Evolutionary conservation across 2,888 invertebrate species (phyloP).

Genomic region (Nephrotoma appendiculata): DNA sequence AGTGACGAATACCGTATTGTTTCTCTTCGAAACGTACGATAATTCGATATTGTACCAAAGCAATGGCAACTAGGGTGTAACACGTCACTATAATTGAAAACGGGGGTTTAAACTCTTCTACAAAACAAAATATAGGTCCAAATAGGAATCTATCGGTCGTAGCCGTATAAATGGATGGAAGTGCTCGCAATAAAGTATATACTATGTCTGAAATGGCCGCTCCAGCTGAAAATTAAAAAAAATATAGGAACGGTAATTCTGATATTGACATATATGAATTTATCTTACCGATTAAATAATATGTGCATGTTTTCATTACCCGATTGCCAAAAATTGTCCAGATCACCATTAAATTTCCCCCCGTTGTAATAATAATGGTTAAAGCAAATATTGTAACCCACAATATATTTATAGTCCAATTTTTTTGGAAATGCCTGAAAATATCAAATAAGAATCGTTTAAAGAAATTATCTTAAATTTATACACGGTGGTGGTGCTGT

Average conservation of each 20-base stretch:
- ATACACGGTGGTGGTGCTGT: no score
- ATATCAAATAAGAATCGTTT: no score
- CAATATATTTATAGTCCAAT: background rate
- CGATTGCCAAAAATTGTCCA: background rate
- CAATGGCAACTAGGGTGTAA: background rate
- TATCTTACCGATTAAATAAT: background rate
- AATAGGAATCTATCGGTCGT: background rate
- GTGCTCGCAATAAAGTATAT: background rate
- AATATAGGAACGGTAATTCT: no score
- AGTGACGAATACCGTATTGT: background rate
- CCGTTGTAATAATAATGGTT: background rate
- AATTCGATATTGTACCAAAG: background rate
- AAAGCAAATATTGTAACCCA: background rate
- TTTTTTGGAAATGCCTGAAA: background rate
- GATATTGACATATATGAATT: no score
- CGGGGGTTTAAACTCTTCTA: background rate
- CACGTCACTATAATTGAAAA: background rate
- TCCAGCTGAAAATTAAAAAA: background rate
- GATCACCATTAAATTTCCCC: background rate
- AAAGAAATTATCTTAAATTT: no score
- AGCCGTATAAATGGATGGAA: background rate
- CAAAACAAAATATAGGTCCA: background rate
- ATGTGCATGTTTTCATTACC: background rate
- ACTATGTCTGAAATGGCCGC: background rate
- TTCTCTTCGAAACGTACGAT: background rate